Conservation (phyloP, 2,113 vertebrate genomes). For the Trichechus manatus region DNA sequence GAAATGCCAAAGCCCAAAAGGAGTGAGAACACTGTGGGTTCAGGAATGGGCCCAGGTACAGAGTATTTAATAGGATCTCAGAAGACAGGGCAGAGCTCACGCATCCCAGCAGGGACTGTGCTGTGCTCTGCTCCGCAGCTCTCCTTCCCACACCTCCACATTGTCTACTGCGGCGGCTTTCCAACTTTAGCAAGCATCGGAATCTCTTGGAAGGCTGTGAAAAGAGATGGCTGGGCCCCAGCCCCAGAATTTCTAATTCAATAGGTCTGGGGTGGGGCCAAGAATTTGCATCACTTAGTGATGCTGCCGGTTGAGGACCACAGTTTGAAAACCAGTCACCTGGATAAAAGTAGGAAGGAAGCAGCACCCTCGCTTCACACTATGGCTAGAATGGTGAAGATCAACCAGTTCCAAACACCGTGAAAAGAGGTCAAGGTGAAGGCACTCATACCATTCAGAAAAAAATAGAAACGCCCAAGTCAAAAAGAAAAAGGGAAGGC, state of each 20-base stretch:
- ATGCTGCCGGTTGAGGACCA: background rate
- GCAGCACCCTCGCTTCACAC: background rate
- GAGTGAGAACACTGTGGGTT: rapidly evolving
- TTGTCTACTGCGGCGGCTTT: background rate
- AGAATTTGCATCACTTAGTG: background rate
- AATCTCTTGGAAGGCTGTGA: background rate
- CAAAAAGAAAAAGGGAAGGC: background rate
- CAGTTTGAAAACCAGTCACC: background rate
- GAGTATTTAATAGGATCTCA: background rate
- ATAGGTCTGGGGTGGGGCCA: background rate
- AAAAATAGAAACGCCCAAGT: background rate
- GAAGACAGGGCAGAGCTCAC: background rate
- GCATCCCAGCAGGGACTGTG: rapidly evolving
- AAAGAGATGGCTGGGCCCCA: background rate
- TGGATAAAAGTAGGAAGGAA: background rate
- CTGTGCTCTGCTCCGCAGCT: background rate
- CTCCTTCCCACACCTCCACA: background rate
- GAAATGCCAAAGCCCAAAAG: background rate
- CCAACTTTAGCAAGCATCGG: background rate
- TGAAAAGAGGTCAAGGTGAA: background rate
- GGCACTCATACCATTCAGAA: background rate
- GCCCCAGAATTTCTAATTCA: background rate
- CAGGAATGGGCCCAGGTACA: background rate
- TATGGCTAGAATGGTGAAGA: background rate
- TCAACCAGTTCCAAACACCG: background rate